Conservation (phyloP, 2,888 invertebrate genomes). For the Laothoe populi region DNA sequence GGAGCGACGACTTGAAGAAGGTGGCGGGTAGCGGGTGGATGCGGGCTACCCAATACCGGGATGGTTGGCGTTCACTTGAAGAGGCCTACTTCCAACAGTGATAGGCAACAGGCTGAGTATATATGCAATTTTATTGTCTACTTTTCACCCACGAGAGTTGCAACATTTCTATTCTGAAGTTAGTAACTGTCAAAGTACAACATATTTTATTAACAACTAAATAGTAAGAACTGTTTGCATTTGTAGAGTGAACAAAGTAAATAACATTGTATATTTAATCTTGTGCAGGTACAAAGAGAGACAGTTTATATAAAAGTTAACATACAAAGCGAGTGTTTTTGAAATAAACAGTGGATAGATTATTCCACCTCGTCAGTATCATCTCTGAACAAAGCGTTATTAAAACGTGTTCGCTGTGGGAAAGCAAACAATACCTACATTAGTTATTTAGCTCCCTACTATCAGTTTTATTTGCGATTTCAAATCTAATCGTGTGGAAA, state of each 20-base stretch:
- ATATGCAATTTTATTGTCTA: neutral
- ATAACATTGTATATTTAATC: slow-evolving; percentile 11
- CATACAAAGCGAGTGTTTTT: slow-evolving; percentile 14
- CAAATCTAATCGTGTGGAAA: no score
- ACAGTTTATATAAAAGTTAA: slow-evolving; percentile 9
- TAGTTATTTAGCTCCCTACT: slow-evolving; percentile 44
- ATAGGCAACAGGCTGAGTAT: no score
- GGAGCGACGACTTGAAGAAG: no score
- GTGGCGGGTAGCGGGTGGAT: no score
- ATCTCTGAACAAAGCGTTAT: slow-evolving; percentile 52
- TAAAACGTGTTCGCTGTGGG: slow-evolving; percentile 47
- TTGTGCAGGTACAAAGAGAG: slow-evolving; percentile 11
- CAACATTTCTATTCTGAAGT: neutral
- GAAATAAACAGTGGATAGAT: slow-evolving; percentile 32
- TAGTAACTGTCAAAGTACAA: neutral
- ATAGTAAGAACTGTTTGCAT: neutral
- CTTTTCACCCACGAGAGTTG: neutral
- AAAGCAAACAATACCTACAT: slow-evolving; percentile 47
- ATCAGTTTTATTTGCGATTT: slow-evolving; percentile 5
- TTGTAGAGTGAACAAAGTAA: neutral
- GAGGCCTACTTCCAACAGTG: no score
- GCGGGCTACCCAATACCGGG: no score
- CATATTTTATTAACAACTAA: neutral
- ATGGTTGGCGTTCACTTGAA: no score
- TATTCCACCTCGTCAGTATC: slow-evolving; percentile 45